Evolutionary conservation across 1,140 invertebrate genomes (phyloP).

Genomic region (Reticulitermes speratus): DNA sequence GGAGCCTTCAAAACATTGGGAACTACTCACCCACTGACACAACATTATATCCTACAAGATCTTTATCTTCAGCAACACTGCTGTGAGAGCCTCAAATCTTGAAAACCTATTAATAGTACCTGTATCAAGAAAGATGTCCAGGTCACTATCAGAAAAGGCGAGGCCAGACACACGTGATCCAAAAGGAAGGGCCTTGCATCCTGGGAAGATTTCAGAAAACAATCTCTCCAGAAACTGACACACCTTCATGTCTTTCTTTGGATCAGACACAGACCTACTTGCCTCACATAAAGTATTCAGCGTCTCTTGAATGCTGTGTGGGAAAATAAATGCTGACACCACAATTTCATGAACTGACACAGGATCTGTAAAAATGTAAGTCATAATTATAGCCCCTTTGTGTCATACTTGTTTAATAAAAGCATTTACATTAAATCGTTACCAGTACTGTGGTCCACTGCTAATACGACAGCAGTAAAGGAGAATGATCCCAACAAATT

Average conservation of each 20-base stretch:
- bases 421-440: no score
- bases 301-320: not conserved
- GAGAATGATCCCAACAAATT: no score
- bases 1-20: no score
- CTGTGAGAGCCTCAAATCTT: no score
- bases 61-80: no score
- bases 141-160: conserved; percentile 48
- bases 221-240: not conserved
- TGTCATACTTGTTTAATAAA: no score
- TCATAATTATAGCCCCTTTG: not conserved
- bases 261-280: not conserved
- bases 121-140: conserved; percentile 54
- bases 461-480: no score
- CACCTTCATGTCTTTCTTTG: not conserved
- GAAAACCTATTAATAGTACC: conserved; percentile 36
- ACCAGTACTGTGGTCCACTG: no score
- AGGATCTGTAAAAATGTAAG: not conserved
- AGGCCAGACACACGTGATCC: conserved; percentile 51
- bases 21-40: no score
- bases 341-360: not conserved
- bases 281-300: not conserved
- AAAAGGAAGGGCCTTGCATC: conserved; percentile 45
- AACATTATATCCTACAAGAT: no score
- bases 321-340: not conserved
- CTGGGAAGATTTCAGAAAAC: not conserved